Evolutionary conservation across 2,797 vertebrate species (phyloP), one percentile per base, ranked within the genome.

Genomic region (Sebastes elongatus): DNA sequence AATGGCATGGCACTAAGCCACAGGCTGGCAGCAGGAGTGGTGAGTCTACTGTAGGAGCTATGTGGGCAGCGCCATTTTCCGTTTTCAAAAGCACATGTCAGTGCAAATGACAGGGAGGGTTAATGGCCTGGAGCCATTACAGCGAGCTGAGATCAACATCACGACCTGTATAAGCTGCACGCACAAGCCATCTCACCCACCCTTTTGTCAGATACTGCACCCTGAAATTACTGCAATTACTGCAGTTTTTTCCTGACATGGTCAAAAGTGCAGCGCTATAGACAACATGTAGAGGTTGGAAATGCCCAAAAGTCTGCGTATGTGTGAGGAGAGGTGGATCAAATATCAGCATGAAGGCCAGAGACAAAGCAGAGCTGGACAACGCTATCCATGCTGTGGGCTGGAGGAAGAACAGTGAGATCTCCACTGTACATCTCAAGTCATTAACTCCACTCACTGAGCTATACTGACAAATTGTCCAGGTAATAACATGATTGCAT

Each of bases 61-160:
- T 86, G 90, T 91, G 83, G 78, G 78, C 83, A 78, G 68, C 23
- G 61, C 68, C 78, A 84, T 93, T 91, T 87, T 90, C 84, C 80
- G 69, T 85, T 82, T 88, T 92, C 78, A 83, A 91, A 92, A 81
- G 84, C 71, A 81, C 83, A 86, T 84, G 84, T 89, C 90, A 88
- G 76, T 70, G 57, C 64, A 83, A 89, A 84, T 84, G 83, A 90
- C 69, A 86, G 76, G 62, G 86, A 69, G 71, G 83, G 74, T 86
- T 92, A 93, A 93, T 93, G 84, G 91, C 75, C 80, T 69, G 69
- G 74, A 83, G 79, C 90, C 85, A 93, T 93, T 92, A 93, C 85
- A 83, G 81, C 80, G 42, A 84, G 71, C 59, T 67, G 86, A 86
- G 60, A 87, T 90, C 89, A 87, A 91, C 87, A 86, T 85, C 89